These are phyloP conservation scores for Pelagia noctiluca DNA, from an alignment of 30 jellyfish, hydroid and myxozoan species.

Conservation along the genomic window DNA sequence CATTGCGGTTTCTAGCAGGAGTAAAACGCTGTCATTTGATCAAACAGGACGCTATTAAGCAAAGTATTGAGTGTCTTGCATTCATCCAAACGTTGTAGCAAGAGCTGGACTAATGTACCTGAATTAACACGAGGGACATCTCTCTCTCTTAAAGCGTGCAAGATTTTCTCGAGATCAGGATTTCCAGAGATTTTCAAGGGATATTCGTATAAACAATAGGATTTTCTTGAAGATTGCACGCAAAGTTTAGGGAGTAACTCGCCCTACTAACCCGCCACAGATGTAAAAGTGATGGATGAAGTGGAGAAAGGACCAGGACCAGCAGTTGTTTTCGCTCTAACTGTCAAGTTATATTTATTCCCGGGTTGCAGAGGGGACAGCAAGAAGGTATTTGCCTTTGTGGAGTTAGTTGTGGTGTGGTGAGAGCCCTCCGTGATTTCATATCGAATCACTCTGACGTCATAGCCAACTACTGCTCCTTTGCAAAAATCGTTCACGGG, in stretches of 20 bases:
- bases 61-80: too few relatives aligned
- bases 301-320: constrained; percentile 90
- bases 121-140: too few relatives aligned
- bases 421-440: background rate
- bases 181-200: too few relatives aligned
- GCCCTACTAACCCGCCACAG: constrained; percentile 58
- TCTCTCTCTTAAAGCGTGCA: too few relatives aligned
- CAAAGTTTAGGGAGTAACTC: background rate
- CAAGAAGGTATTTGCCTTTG: constrained; percentile 9
- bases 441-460: constrained; percentile 59
- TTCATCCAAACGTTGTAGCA: too few relatives aligned
- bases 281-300: constrained; percentile 70
- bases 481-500: constrained; percentile 74
- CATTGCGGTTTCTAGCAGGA: too few relatives aligned
- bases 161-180: too few relatives aligned
- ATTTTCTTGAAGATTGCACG: background rate
- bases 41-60: too few relatives aligned
- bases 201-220: too few relatives aligned
- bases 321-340: constrained; percentile 77
- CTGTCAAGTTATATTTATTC: constrained; percentile 65
- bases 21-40: too few relatives aligned
- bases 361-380: background rate
- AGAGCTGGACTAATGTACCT: too few relatives aligned
- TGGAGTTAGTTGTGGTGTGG: constrained; percentile 6
- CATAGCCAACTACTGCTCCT: constrained; percentile 70